Percentiles rank a stretch among this genome's conserved stretches.
These are phyloP conservation scores for Megalurothrips usitatus DNA, from an alignment of 2,888 invertebrate species.

Conservation along the genomic window DNA sequence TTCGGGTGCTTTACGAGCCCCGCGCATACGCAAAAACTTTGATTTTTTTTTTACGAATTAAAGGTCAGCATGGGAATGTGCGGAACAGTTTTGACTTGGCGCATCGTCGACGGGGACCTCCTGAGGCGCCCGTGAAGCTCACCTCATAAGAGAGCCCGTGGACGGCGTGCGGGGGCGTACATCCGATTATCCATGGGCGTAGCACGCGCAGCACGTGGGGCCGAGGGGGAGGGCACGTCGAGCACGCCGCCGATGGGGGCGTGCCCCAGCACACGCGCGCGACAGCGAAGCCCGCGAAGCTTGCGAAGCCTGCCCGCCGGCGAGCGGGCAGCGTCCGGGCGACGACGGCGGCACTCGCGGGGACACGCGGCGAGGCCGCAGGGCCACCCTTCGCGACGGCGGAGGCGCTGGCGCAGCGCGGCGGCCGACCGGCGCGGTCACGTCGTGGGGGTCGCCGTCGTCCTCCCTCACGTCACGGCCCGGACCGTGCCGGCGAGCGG, in stretches of 20 bases:
- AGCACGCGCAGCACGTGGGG: background rate
- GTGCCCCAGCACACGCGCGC: background rate
- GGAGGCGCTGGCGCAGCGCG: background rate
- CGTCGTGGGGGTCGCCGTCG: background rate
- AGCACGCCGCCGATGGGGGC: background rate
- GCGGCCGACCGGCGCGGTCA: background rate
- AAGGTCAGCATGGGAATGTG: too few species aligned
- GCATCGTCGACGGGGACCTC: too few species aligned
- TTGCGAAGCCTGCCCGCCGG: background rate
- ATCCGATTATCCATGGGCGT: background rate
- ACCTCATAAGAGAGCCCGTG: background rate
- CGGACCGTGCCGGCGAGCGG: background rate
- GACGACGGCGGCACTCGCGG: background rate
- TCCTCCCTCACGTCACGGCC: background rate
- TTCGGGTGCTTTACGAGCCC: too few species aligned
- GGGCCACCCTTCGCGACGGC: background rate
- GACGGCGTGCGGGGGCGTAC: background rate
- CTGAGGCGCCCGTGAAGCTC: background rate
- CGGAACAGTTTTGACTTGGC: too few species aligned
- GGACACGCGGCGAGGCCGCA: background rate
- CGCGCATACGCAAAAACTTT: too few species aligned
- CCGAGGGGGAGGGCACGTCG: background rate
- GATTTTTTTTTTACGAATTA: too few species aligned
- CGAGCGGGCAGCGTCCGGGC: too few species aligned
- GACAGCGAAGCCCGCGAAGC: background rate